A percentile compares a stretch with the other conserved stretches of the same genome.
These are phyloP conservation scores for Nesidiocoris tenuis DNA, from an alignment of 2,888 invertebrate genomes.

Conservation along the genomic window DNA sequence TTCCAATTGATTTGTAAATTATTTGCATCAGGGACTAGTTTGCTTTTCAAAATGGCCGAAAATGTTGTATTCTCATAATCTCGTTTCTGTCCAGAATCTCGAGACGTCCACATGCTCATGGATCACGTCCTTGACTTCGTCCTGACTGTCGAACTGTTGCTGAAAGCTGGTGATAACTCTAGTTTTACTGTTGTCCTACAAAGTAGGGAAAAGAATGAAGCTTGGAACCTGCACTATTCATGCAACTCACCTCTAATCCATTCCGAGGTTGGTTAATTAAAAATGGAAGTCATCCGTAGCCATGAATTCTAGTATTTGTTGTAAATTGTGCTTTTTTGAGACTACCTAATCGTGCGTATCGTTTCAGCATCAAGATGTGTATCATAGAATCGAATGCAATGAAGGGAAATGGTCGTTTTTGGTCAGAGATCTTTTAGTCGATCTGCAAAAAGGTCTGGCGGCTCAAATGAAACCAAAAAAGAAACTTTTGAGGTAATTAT, in stretches of 20 bases:
- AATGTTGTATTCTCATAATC: no score
- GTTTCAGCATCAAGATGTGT: conserved; percentile 71
- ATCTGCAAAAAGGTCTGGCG: conserved; percentile 85
- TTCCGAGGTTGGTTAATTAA: conserved; percentile 45
- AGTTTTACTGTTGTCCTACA: conserved; percentile 77
- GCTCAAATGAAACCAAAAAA: conserved; percentile 67
- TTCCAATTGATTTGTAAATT: no score
- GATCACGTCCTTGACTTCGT: conserved; percentile 74
- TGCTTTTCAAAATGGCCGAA: no score
- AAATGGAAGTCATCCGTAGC: neutral
- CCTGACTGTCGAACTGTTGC: conserved; percentile 64
- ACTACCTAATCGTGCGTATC: neutral
- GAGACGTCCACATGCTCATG: conserved; percentile 59
- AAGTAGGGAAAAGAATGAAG: conserved; percentile 73
- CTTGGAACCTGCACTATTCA: conserved; percentile 63
- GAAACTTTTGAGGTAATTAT: conserved; percentile 56
- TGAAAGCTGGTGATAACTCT: conserved; percentile 74
- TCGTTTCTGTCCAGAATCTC: neutral
- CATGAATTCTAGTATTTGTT: neutral
- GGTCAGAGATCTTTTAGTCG: conserved; percentile 84
- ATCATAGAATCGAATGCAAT: conserved; percentile 74
- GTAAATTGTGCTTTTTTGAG: neutral
- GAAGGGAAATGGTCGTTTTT: conserved; percentile 59
- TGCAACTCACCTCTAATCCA: conserved; percentile 48
- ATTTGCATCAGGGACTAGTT: no score